Evolutionary conservation across 1,140 invertebrate genomes (phyloP), one percentile per base, ranked within the genome.

Genomic region (Bombus waltoni): DNA sequence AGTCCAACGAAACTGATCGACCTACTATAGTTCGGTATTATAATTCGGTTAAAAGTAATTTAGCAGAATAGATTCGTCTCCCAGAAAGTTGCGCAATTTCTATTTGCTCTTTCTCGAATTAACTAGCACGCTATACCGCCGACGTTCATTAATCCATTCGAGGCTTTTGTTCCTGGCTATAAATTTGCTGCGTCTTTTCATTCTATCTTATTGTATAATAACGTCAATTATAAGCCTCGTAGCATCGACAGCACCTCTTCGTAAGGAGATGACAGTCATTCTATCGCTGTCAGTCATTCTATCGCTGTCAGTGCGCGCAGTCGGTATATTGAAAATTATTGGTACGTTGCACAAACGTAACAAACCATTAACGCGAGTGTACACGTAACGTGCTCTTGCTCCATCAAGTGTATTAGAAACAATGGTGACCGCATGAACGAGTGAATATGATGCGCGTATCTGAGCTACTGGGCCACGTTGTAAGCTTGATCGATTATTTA

Each of bases 341-440:
- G 65, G 42, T 38, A 53, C 78, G 65, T 35, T 68, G 42, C 42
- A 79, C 77, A 44, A 35, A 44, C 38, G 42, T 38, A 68, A 44
- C 62, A 40, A 78, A 22, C 13, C 10, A 28, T 28, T 42, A 25
- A 32, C 32, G 25, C 28, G 40, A 9, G 13, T 35, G 5, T 42
- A 32, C 42, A 47, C 28, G 38, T 38, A 28, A 74, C 25, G 28
- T 40, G 28, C 62, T 32, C 57, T 18, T 42, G 65, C 65, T 40
- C 18, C 65, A 11, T 40, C 65, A 80, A 80, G 65, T 80, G 65
- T 80, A 80, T 80, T 53, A 70, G 78, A 53, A 80, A 80, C 78
- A 80, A 80, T 70, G 15, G 65, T 9, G n/a, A 25, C n/a, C 40
- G n/a, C 22, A 78, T 13, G 65, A 38, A 79, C 77, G 65, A 53